Conservation (phyloP, 2,113 vertebrate genomes). For the Corythaixoides concolor region DNA sequence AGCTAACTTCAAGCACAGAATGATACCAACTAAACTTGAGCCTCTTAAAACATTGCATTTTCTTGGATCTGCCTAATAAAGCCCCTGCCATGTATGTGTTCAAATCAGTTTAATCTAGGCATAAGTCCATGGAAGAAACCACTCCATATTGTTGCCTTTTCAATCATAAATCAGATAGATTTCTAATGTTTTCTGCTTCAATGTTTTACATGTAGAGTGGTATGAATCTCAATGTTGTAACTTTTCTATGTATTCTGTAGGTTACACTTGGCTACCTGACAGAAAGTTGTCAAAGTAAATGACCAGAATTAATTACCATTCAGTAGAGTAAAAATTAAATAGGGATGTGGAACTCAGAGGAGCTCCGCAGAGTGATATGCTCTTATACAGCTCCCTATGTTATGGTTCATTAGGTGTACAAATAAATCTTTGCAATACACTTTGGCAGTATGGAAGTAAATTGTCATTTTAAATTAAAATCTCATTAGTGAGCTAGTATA, state of each 20-base stretch:
- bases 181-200: not conserved
- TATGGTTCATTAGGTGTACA: conserved; percentile 28
- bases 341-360: not conserved
- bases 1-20: not conserved
- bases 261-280: not conserved
- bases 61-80: not conserved
- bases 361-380: not conserved
- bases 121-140: not conserved
- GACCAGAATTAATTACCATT: conserved; percentile 21
- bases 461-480: conserved; percentile 52
- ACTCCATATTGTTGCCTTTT: not conserved
- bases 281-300: conserved; percentile 17
- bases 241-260: not conserved
- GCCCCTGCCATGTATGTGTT: not conserved
- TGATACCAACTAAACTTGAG: not conserved
- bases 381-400: not conserved
- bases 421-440: conserved; percentile 34
- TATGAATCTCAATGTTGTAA: not conserved
- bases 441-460: conserved; percentile 33
- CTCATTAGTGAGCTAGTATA: not conserved
- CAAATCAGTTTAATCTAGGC: not conserved
- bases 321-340: conserved; percentile 7
- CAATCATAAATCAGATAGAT: not conserved
- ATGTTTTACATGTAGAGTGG: not conserved
- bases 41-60: not conserved